phyloP scores from a whole-genome alignment of 2,113 vertebrate genomes.

The Bombycilla garrulus region DNA sequence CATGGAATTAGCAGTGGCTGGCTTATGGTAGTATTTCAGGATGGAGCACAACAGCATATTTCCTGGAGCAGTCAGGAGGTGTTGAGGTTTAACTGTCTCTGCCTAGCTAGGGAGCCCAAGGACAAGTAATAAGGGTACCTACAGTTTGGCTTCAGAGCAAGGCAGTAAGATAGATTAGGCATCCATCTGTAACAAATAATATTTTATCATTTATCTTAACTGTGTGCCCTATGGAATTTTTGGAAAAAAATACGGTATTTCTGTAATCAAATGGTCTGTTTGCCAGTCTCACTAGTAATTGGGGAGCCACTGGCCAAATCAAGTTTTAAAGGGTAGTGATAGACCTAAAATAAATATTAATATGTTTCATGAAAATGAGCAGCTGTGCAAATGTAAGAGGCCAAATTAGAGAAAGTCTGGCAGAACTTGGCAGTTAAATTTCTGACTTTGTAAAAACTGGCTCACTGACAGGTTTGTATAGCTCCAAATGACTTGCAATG shows the following conservation, averaged over 20 bases:
- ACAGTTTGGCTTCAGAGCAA: not conserved
- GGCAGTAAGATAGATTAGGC: not conserved
- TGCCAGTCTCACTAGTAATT: not conserved
- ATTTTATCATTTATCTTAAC: not conserved
- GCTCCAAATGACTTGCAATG: not conserved
- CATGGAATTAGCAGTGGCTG: not conserved
- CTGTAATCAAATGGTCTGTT: not conserved
- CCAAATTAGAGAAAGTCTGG: not conserved
- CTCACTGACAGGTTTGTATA: not conserved
- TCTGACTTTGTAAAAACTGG: not conserved
- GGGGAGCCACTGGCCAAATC: not conserved
- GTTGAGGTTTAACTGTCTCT: not conserved
- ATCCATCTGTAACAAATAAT: not conserved
- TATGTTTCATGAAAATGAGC: not conserved
- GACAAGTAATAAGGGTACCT: not conserved
- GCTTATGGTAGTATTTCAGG: not conserved
- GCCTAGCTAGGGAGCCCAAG: not conserved
- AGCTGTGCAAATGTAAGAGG: not conserved
- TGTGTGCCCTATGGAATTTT: not conserved
- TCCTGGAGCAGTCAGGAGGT: not conserved
- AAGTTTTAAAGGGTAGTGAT: not conserved
- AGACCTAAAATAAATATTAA: not conserved
- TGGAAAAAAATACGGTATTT: not conserved
- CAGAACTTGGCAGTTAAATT: not conserved
- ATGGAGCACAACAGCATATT: not conserved